These are phyloP conservation scores for Lepus europaeus DNA, from an alignment of 2,113 vertebrate genomes.

Conservation along the genomic window DNA sequence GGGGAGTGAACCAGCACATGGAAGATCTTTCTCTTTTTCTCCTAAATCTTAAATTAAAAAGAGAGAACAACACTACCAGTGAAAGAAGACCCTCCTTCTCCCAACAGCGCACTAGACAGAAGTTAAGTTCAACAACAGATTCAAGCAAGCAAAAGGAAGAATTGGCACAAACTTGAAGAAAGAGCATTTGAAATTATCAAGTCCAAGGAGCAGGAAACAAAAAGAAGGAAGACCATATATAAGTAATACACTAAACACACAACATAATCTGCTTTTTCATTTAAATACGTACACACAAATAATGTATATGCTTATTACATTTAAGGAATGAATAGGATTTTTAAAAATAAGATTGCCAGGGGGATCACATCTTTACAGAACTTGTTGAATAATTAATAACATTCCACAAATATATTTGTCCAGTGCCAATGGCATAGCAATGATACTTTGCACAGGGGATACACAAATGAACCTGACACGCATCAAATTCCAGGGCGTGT, in stretches of 20 bases:
- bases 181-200: background rate
- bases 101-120: background rate
- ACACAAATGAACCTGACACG: background rate
- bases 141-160: background rate
- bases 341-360: conserved; percentile 17
- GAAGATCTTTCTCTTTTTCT: too few relatives aligned
- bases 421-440: background rate
- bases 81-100: background rate
- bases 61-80: too few relatives aligned
- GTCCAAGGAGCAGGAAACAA: background rate
- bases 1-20: too few relatives aligned
- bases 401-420: background rate
- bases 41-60: too few relatives aligned
- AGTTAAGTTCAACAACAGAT: background rate
- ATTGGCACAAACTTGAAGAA: background rate
- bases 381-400: background rate
- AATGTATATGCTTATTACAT: background rate
- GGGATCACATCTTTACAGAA: background rate
- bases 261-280: background rate
- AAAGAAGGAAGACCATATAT: background rate
- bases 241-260: background rate
- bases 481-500: background rate
- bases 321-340: conserved; percentile 13
- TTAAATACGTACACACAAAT: background rate
- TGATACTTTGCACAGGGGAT: background rate